A percentile compares a stretch with the other conserved stretches of the same genome.
Conservation (phyloP, 2,113 vertebrate genomes). For the Malurus alboscapulatus region DNA sequence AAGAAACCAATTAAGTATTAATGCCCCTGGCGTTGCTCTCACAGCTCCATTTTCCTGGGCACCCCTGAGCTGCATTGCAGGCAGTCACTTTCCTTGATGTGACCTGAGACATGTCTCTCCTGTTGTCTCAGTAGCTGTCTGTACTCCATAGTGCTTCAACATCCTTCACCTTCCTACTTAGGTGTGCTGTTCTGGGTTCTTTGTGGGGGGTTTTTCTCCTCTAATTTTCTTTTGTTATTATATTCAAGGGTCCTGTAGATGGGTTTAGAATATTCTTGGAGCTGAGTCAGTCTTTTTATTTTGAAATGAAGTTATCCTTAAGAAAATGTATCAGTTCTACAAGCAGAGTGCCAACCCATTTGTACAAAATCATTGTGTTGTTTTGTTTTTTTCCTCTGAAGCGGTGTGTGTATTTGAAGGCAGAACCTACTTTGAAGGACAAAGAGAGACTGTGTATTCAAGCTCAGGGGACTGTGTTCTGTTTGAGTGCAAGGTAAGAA, state of each 20-base stretch:
- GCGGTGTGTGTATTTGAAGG: constrained; percentile 90
- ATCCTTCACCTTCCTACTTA: neutral
- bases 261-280: neutral
- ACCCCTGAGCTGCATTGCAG: neutral
- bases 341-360: neutral
- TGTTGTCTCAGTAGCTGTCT: neutral
- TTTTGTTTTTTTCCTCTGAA: constrained; percentile 64
- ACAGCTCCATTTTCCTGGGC: neutral
- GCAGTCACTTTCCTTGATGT: neutral
- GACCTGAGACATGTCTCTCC: rapidly evolving
- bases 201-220: rapidly evolving
- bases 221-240: neutral
- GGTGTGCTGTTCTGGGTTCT: neutral
- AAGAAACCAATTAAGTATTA: neutral
- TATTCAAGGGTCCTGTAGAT: neutral
- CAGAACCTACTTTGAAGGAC: constrained; percentile 88
- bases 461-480: constrained; percentile 87
- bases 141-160: neutral
- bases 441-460: constrained; percentile 86
- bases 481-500: constrained; percentile 94
- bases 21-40: neutral
- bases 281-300: neutral
- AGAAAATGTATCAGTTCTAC: neutral
- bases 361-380: neutral
- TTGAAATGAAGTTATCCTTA: constrained; percentile 13